Evolutionary conservation across 1,140 invertebrate species (phyloP), one percentile per base, ranked within the genome.

Genomic region (Leptonema lineaticorne): DNA sequence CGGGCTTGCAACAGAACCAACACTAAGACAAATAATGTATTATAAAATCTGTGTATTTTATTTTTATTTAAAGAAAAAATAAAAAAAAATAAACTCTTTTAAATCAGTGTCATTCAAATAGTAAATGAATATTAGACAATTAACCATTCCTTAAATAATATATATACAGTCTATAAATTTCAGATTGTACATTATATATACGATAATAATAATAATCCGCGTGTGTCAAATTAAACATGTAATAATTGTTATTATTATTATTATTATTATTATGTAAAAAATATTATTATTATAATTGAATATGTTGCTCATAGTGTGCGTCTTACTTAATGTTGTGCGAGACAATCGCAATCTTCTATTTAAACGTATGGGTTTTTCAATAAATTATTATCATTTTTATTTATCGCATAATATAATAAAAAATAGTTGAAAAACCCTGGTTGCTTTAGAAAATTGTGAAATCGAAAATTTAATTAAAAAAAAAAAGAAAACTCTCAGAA

Each of bases 201-300:
- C n/a, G n/a, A 58, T 58, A 58, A 4, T 22, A 41, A 41, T 24
- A 62, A 18, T 8, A 41, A 41, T 30, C 24, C 59, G 59, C 33
- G 59, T 62, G 59, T 62, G 59, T 62, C 59, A 62, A 62, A 62
- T 62, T 62, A 62, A 58, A 53, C 11, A 59, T 59, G n/a, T 37
- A 37, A 18, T 59, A 59, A 16, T 28, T 59, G 24, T 59, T 30
- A 59, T 53, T 24, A 59, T 37, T 59, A 30, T 59, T 30, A 59
- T 53, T 24, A 59, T 37, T 59, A 29, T 33, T 33, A 59, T 33
- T 18, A 20, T 59, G 26, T 59, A 18, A 2, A 59, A 59, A 59
- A 29, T n/a, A n/a, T n/a, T n/a, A n/a, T n/a, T n/a, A n/a, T n/a
- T n/a, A n/a, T n/a, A n/a, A n/a, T n/a, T n/a, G n/a, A n/a, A n/a